Base-by-base conservation (phyloP, 2,797 vertebrate species). In the Antrozous pallidus region DNA sequence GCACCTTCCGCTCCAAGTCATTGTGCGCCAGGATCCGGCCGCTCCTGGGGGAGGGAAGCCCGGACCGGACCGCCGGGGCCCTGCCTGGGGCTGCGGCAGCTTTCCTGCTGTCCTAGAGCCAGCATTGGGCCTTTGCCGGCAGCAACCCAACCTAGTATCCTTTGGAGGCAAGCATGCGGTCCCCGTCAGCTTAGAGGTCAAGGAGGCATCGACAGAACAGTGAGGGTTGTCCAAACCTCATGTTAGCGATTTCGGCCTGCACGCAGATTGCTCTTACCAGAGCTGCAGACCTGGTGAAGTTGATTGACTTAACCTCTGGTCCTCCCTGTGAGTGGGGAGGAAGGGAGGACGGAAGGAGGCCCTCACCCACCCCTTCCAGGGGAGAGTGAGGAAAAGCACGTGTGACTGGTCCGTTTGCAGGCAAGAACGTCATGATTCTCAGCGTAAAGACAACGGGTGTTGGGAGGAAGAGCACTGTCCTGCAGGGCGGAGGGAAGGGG, bases 41-140 rank as follows among this genome's bases (percentile, higher is more conserved):
- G 7, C 10, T 22, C 58, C n/a, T 24, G 22, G 14, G 26, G 33
- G 8, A 6, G 8, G 65, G 8, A 3, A 4, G 24, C 42, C 6
- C 54, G 0, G 2, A 67, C 6, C 54, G 0, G 2, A 67, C 54
- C 24, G 1, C 38, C 22, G 0, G 14, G 36, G 24, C 13, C 33
- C 16, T 12, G 16, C 51, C n/a, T 28, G 51, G 16, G 56, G 5
- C n/a, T 1, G 26, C 6, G 20, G 1, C 0, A 0, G 8, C 36
- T 24, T 18, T 31, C n/a, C 88, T 89, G 6, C n/a, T 14, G 4
- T 42, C 90, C 16, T 16, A 40, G 11, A 45, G 47, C 56, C 26
- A 5, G 26, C 17, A 1, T 7, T 51, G 83, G 61, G 13, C 58
- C 65, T 54, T 0, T 88, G 45, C 22, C 0, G 0, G 38, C 36